phyloP scores from a whole-genome alignment of 2,113 vertebrate genomes.

The Malaclemys terrapin region DNA sequence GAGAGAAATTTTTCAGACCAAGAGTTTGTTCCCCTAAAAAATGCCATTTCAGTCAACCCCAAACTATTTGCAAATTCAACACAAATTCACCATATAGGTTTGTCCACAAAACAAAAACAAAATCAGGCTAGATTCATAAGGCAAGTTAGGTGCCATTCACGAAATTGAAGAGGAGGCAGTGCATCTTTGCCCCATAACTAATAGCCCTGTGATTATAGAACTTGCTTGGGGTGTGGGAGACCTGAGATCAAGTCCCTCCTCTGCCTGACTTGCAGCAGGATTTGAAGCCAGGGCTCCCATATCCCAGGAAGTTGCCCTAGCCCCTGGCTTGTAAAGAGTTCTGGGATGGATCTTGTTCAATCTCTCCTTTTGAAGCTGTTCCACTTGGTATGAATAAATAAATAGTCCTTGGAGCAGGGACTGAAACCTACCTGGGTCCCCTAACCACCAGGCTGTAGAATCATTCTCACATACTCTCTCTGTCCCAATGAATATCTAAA shows the following conservation, averaged over 20 bases:
- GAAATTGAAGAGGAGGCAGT: neutral
- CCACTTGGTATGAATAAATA: neutral
- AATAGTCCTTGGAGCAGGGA: neutral
- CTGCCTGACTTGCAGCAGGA: neutral
- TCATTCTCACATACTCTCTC: neutral
- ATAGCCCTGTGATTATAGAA: neutral
- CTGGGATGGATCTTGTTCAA: neutral
- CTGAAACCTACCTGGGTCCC: neutral
- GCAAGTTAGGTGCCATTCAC: neutral
- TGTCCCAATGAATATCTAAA: neutral
- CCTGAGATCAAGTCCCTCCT: neutral
- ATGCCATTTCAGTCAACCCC: neutral
- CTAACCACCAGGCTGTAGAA: neutral
- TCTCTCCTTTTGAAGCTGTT: neutral
- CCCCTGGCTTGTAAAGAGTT: neutral
- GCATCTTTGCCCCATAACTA: neutral
- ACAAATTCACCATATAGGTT: neutral
- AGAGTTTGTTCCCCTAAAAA: neutral
- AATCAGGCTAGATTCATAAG: neutral
- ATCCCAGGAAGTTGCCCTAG: neutral
- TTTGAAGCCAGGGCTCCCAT: neutral
- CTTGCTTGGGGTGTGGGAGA: neutral
- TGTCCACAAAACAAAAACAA: neutral
- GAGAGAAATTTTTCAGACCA: neutral
- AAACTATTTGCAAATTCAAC: neutral